Conservation (phyloP, 2,113 vertebrate species). For the Polyodon spathula region DNA sequence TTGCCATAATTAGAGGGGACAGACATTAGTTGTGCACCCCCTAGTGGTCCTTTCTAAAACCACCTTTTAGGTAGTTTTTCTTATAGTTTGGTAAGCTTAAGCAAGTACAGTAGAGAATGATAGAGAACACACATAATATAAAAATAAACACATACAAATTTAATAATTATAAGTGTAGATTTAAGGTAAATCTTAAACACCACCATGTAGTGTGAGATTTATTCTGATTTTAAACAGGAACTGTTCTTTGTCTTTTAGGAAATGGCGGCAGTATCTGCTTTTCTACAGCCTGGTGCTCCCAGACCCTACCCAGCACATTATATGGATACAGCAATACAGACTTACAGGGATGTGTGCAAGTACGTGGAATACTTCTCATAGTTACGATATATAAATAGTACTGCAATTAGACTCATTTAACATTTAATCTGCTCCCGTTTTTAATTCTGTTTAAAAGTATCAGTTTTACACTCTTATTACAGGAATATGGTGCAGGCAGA, state of each 20-base stretch:
- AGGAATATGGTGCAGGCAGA: conserved; percentile 94
- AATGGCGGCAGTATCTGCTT: conserved; percentile 94
- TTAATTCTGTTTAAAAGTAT: not conserved
- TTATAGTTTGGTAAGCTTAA: no score
- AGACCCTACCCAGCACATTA: conserved; percentile 92
- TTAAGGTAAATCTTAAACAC: no score
- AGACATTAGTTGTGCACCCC: no score
- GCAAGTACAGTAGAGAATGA: no score
- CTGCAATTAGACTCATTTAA: not conserved
- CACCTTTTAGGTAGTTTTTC: no score
- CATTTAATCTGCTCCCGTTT: conserved; percentile 4
- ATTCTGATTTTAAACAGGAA: no score
- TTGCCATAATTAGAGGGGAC: no score
- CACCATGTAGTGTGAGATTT: no score
- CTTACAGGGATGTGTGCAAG: conserved; percentile 93
- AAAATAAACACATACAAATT: no score
- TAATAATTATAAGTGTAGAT: no score
- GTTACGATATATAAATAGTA: not conserved
- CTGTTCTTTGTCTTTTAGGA: conserved; percentile 54
- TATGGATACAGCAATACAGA: conserved; percentile 96
- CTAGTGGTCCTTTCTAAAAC: no score
- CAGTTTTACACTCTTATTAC: conserved; percentile 8
- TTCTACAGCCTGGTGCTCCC: conserved; percentile 82
- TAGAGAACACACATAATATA: no score
- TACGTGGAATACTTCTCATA: conserved; percentile 45